A percentile compares a stretch with the other conserved stretches of the same genome.
Evolutionary conservation across 1,140 invertebrate genomes (phyloP).

Genomic region (Charaxes varanes): DNA sequence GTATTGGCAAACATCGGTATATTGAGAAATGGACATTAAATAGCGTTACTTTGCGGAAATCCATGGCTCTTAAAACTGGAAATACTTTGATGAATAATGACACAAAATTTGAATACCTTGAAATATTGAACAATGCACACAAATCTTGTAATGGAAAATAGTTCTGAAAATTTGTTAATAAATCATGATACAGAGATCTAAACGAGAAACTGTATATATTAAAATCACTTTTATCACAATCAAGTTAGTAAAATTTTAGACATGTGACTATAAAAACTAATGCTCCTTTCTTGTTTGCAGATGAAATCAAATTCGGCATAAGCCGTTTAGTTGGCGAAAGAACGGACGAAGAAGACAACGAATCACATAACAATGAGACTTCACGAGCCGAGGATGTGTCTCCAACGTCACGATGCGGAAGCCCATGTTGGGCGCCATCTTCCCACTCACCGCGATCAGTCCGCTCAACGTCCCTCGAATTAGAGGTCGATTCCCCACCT

Average conservation of each 20-base stretch:
- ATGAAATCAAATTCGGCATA: conserved; percentile 83
- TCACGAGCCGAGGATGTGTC: conserved; percentile 55
- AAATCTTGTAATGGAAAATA: too few species aligned
- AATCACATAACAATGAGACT: conserved; percentile 62
- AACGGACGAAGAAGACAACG: conserved; percentile 72
- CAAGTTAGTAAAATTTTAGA: background rate
- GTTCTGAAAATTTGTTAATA: too few species aligned
- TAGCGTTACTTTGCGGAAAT: background rate
- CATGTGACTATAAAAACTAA: background rate
- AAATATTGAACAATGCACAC: too few species aligned
- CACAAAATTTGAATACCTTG: too few species aligned
- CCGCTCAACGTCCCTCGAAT: conserved; percentile 79
- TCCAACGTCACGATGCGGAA: conserved; percentile 64
- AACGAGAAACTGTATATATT: too few species aligned
- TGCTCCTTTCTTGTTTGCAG: conserved; percentile 68
- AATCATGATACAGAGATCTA: too few species aligned
- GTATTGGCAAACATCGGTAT: too few species aligned
- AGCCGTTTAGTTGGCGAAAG: conserved; percentile 79
- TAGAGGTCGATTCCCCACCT: conserved; percentile 82
- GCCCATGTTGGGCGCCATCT: conserved; percentile 63
- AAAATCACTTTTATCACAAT: too few species aligned
- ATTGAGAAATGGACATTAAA: background rate
- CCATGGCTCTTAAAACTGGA: too few species aligned
- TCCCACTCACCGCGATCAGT: conserved; percentile 73
- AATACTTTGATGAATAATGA: too few species aligned